Evolutionary conservation across 2,113 vertebrate species (phyloP).

Genomic region (Oriolus oriolus): DNA sequence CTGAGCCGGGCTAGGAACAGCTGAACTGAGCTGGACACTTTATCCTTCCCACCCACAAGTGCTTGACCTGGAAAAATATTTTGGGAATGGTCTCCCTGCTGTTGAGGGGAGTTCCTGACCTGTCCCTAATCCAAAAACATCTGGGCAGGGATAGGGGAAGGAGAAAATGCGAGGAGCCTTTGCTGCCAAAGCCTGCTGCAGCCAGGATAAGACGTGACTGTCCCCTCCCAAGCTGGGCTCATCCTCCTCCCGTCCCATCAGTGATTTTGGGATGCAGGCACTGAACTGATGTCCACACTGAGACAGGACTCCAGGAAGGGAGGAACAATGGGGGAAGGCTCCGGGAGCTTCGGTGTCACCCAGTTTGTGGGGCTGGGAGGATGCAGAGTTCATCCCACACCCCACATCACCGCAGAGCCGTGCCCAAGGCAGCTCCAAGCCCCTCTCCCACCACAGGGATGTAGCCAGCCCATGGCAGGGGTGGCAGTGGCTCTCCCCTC

Average conservation of each 20-base stretch:
- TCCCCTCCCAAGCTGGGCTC: neutral
- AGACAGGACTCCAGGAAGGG: neutral
- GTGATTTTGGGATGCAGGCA: neutral
- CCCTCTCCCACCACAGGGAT: neutral
- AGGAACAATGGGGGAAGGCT: neutral
- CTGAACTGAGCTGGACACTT: neutral
- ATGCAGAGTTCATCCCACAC: neutral
- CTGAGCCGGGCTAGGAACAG: neutral
- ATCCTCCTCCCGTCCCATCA: neutral
- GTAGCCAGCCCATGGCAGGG: accelerated
- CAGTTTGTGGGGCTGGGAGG: neutral
- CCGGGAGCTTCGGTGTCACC: neutral
- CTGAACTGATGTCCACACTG: accelerated
- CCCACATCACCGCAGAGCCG: neutral
- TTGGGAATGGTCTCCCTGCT: neutral
- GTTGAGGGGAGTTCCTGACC: neutral
- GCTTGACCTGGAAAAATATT: neutral
- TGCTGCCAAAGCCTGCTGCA: neutral
- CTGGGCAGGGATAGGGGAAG: neutral
- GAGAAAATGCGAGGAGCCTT: neutral
- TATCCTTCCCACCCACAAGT: neutral
- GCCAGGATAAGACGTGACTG: neutral
- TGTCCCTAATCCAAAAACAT: neutral
- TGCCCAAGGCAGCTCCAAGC: neutral
- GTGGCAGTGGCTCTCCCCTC: neutral